Base-by-base conservation (phyloP, 2,888 invertebrate species). In the Drosophila atroscutellata region DNA sequence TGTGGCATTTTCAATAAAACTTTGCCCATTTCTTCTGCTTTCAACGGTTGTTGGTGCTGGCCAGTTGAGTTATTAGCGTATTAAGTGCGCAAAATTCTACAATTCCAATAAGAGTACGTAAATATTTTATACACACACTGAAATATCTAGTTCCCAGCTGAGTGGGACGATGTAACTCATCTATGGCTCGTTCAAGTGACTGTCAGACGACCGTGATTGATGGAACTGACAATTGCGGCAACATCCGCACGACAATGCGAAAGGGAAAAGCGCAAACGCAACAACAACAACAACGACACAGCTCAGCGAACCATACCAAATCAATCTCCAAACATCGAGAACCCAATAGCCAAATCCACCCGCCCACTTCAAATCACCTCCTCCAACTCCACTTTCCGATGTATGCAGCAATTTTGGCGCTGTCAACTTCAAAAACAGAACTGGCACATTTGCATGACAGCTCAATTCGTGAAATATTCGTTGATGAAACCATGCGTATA, bases 1-100 rank as follows among this genome's bases (percentile, higher is more conserved):
- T 87, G 86, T 89, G 86, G 90, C 90, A 83, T 74, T 90, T 87
- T 83, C 87, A 89, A 90, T 89, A 90, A 86, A 87, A 87, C 90
- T 87, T 87, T 90, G 72, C 79, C 81, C 83, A 81, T 86, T 89
- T 89, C 88, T 79, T 76, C 34, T 69, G 73, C 83, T 57, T 32
- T 52, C 49, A 39, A 42, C 58, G 42, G 55, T 58, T 52, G 34
- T 5, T 32, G 51, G 2, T 61, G 51, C 54, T 45, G 49, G 62
- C 34, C 72, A 75, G 71, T 73, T 87, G 88, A 90, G 90, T 85
- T 85, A 90, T 85, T 82, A 85, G 80, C 79, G 82, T 63, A 85
- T 85, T 89, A 85, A 78, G 83, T 86, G 86, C 57, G 45, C 62
- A 64, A 81, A 81, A 24, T 8, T 81, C 59, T 37, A 55, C 57